Evolutionary conservation across 2,113 vertebrate species (phyloP).

Genomic region (Rhipidura dahli): DNA sequence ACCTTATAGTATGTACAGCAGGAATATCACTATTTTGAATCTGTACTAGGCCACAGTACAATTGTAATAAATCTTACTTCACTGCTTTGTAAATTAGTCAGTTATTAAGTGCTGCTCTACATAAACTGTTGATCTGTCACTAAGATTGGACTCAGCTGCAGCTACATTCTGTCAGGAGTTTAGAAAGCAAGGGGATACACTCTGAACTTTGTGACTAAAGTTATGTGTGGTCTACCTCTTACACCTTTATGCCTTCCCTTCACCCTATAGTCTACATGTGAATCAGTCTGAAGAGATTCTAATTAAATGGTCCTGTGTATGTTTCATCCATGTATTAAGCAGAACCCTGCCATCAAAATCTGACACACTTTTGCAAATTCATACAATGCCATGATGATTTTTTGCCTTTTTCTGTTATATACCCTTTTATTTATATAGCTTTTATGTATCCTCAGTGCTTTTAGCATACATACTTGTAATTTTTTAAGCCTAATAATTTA

Average conservation of each 20-base stretch:
- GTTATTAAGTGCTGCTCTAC: background rate
- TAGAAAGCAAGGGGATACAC: background rate
- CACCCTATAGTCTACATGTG: background rate
- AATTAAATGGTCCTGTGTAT: background rate
- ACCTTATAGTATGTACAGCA: background rate
- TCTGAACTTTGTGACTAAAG: background rate
- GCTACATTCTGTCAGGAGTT: background rate
- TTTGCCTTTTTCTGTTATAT: too few species aligned
- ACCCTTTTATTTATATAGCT: too few species aligned
- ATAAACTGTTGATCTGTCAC: background rate
- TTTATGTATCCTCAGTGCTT: too few species aligned
- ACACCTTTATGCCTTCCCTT: background rate
- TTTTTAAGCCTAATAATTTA: too few species aligned
- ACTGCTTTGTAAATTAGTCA: background rate
- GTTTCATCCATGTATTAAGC: background rate
- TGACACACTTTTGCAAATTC: background rate
- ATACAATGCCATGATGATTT: too few species aligned
- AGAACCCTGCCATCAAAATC: background rate
- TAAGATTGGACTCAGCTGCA: background rate
- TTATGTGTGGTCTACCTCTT: background rate
- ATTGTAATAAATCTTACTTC: background rate
- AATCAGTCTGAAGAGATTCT: background rate
- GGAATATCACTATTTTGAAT: background rate
- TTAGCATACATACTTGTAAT: too few species aligned
- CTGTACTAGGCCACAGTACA: background rate